These are phyloP conservation scores for Nesogale talazaci DNA, from an alignment of 2,113 vertebrate genomes.

Conservation along the genomic window DNA sequence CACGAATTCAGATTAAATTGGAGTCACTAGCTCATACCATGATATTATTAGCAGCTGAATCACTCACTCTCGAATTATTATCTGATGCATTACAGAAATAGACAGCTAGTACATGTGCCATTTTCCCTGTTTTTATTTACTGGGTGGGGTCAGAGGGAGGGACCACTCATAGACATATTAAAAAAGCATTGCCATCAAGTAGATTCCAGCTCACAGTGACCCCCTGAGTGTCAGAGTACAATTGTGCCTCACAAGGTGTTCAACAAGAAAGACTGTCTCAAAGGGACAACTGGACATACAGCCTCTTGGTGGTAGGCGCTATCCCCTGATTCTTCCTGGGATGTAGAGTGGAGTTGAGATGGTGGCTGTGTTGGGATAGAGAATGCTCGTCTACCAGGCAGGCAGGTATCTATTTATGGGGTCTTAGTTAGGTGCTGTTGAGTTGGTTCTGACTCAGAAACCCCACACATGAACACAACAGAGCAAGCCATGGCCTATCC, in stretches of 20 bases:
- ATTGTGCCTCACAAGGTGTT: neutral
- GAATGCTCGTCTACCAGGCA: neutral
- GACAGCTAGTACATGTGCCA: constrained; percentile 21
- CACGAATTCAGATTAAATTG: constrained; percentile 17
- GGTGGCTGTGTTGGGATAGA: neutral
- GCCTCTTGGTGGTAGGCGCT: neutral
- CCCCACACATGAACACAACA: neutral
- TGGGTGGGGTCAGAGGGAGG: neutral
- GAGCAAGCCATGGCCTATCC: neutral
- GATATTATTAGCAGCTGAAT: constrained; percentile 66
- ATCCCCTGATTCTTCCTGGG: neutral
- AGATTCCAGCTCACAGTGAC: neutral
- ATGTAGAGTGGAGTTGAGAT: too few relatives aligned
- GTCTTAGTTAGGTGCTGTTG: neutral
- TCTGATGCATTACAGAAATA: constrained; percentile 59
- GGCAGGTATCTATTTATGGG: too few relatives aligned
- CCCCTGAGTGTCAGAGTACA: neutral
- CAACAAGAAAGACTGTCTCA: neutral
- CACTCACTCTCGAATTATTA: constrained; percentile 69
- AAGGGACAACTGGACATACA: neutral
- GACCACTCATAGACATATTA: too few relatives aligned
- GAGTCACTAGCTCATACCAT: constrained; percentile 28
- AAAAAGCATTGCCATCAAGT: neutral
- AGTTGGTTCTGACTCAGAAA: neutral
- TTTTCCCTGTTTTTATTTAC: constrained; percentile 29